Conservation (phyloP, 1,140 invertebrate species). For the Pseudobourletiella spinata region DNA sequence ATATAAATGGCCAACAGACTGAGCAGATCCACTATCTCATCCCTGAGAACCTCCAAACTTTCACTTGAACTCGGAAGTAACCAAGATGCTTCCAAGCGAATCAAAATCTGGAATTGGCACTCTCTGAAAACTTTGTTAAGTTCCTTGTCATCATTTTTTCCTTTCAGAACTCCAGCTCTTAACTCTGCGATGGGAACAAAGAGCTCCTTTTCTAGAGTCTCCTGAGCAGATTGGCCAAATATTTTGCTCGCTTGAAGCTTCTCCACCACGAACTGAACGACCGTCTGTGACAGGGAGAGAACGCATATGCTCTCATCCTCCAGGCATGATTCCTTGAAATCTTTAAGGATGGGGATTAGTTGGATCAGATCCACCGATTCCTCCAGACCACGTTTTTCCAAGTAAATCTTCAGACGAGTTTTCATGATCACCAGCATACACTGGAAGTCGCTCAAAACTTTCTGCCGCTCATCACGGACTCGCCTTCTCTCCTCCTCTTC, state of each 20-base stretch:
- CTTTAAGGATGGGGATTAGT: not conserved
- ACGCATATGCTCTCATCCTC: not conserved
- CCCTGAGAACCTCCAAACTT: not conserved
- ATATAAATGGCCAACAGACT: constrained; percentile 15
- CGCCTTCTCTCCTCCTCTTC: constrained; percentile 1
- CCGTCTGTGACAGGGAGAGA: constrained; percentile 6
- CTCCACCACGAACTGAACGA: not conserved
- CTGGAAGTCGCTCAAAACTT: not conserved
- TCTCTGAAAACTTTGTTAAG: constrained; percentile 1
- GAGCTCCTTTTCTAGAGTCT: constrained; percentile 3
- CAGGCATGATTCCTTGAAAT: not conserved
- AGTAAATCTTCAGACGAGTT: not conserved
- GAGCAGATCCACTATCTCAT: constrained; percentile 14
- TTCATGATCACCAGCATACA: constrained; percentile 1
- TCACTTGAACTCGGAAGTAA: constrained; percentile 4
- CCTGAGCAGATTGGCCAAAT: not conserved
- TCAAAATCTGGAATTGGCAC: constrained; percentile 20
- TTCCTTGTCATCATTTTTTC: not conserved
- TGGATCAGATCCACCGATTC: not conserved
- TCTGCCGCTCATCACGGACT: not conserved
- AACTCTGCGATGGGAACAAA: not conserved
- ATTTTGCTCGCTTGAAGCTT: not conserved
- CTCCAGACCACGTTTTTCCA: not conserved
- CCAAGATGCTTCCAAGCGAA: constrained; percentile 16
- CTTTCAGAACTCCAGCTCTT: constrained; percentile 6